Percentiles rank a stretch among this genome's conserved stretches.
Conservation (phyloP, 2,113 vertebrate species). For the Petaurus breviceps region DNA sequence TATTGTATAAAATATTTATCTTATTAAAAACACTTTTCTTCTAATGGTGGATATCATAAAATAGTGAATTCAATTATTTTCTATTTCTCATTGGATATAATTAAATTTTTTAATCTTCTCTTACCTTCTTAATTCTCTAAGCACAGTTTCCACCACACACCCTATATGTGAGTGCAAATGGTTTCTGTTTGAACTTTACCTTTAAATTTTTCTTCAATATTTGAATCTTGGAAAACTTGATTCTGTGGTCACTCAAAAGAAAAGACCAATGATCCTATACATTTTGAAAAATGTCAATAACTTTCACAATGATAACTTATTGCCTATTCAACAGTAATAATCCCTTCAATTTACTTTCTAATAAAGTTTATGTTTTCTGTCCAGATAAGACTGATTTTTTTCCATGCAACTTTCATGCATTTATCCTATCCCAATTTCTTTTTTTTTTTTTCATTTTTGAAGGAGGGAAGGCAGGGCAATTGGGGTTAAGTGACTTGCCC, state of each 20-base stretch:
- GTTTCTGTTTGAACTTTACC: conserved; percentile 16
- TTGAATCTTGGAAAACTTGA: conserved; percentile 19
- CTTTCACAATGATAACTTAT: background rate
- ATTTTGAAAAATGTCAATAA: conserved; percentile 8
- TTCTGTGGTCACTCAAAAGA: background rate
- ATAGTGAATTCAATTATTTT: background rate
- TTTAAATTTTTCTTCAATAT: background rate
- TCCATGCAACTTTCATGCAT: background rate
- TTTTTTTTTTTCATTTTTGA: background rate
- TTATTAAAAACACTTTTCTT: background rate
- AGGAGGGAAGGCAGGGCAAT: too few species aligned
- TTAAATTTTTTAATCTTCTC: background rate
- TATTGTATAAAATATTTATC: background rate
- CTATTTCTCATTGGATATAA: background rate
- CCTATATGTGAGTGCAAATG: background rate
- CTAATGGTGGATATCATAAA: background rate
- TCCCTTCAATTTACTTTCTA: conserved; percentile 1
- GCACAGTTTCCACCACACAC: background rate
- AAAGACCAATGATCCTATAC: background rate
- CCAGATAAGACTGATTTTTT: background rate
- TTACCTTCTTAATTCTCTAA: background rate
- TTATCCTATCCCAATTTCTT: background rate
- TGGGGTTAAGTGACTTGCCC: too few species aligned
- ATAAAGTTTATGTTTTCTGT: background rate
- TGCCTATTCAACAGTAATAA: background rate